These are phyloP conservation scores for Pteria penguin DNA, from an alignment of 2,888 invertebrate species.

Conservation along the genomic window DNA sequence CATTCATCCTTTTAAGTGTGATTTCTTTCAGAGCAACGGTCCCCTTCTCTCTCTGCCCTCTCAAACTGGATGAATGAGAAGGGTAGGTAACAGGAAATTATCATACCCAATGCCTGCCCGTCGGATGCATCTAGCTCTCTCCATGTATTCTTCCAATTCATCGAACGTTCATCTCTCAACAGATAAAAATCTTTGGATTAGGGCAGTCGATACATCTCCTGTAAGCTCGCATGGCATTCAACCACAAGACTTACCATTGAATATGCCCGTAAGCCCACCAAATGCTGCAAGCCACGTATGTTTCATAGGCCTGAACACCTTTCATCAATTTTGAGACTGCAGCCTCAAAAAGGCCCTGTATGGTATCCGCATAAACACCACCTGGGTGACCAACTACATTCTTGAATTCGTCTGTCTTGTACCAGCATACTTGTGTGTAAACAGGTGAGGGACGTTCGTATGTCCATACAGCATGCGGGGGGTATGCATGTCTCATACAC, in stretches of 20 bases:
- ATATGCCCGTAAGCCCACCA: constrained; percentile 13
- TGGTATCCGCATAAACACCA: constrained; percentile 27
- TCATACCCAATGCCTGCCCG: constrained; percentile 24
- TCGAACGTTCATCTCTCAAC: constrained; percentile 13
- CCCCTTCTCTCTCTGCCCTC: constrained; percentile 30
- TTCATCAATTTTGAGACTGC: constrained; percentile 14
- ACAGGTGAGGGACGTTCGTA: constrained; percentile 13
- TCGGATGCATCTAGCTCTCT: constrained; percentile 8
- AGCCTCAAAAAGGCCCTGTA: neutral
- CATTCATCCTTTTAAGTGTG: no score
- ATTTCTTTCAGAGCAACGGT: constrained; percentile 1
- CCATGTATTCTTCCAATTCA: constrained; percentile 10
- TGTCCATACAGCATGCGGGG: no score
- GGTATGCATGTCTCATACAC: constrained; percentile 33
- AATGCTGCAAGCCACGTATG: constrained; percentile 14
- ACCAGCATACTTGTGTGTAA: constrained; percentile 18
- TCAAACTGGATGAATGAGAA: constrained; percentile 26
- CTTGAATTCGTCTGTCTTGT: constrained; percentile 14
- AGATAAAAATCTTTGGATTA: constrained; percentile 4
- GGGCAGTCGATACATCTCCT: constrained; percentile 11
- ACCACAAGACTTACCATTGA: constrained; percentile 26
- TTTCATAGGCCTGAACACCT: constrained; percentile 16
- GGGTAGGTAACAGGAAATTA: constrained; percentile 18
- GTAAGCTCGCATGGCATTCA: constrained; percentile 21
- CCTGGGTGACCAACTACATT: constrained; percentile 20